phyloP scores from a whole-genome alignment of 2,113 vertebrate genomes.

The Semnopithecus entellus region DNA sequence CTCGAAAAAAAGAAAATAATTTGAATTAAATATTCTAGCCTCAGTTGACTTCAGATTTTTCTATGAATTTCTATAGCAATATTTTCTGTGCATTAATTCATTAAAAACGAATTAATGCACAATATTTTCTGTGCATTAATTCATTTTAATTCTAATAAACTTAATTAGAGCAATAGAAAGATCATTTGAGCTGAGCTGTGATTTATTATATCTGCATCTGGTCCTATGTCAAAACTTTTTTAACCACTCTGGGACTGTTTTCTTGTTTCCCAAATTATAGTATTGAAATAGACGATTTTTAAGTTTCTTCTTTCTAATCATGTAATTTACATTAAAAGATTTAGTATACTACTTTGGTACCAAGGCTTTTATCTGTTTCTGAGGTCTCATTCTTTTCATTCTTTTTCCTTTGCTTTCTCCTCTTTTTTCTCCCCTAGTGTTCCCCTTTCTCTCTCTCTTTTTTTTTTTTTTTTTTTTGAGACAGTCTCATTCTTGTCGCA shows the following conservation, averaged over 20 bases:
- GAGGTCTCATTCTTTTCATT: background rate
- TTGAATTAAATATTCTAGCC: slow-evolving; percentile 10
- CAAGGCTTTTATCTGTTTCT: background rate
- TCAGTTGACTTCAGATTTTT: background rate
- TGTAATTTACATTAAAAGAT: slow-evolving; percentile 3
- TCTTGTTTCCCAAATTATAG: background rate
- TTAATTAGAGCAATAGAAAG: background rate
- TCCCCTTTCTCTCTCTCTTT: too few species aligned
- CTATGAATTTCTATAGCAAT: background rate
- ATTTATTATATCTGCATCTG: background rate
- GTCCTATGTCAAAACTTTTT: background rate
- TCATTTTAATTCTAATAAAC: background rate
- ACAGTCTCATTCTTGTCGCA: too few species aligned
- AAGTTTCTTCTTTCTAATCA: background rate
- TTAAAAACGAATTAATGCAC: too few species aligned
- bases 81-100: background rate
- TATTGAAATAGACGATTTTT: background rate
- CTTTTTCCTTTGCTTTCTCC: background rate
- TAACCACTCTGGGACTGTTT: background rate
- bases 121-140: background rate
- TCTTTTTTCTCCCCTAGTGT: background rate
- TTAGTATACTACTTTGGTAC: background rate
- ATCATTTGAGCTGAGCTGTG: background rate
- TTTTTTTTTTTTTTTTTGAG: too few species aligned
- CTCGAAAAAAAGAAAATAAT: too few species aligned